Evolutionary conservation across 1,140 invertebrate genomes (phyloP).

Genomic region (Pogonus chalceus): DNA sequence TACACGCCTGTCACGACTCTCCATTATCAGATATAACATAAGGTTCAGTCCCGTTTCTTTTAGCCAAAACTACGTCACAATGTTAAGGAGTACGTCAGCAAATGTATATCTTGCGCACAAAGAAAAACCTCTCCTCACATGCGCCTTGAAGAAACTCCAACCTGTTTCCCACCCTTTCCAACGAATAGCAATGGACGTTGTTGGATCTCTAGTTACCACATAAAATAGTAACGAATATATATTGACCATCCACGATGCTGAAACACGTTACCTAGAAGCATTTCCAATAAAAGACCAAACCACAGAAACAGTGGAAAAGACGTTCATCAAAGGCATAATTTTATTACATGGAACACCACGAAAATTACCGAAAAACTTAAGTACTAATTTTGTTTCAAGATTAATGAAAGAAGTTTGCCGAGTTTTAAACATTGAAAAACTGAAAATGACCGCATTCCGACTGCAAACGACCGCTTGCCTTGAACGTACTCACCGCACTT

Average conservation of each 20-base stretch:
- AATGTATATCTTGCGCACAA: slow-evolving; percentile 14
- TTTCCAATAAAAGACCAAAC: slow-evolving; percentile 18
- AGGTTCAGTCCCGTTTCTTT: slow-evolving; percentile 10
- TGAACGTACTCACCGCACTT: slow-evolving; percentile 18
- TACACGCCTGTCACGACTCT: slow-evolving; percentile 4
- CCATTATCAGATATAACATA: too few species aligned
- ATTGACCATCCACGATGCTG: slow-evolving; percentile 27
- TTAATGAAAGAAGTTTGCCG: slow-evolving; percentile 22
- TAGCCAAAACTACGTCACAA: slow-evolving; percentile 18
- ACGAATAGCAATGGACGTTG: slow-evolving; percentile 29
- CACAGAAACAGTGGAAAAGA: slow-evolving; percentile 16
- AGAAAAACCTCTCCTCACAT: slow-evolving; percentile 15
- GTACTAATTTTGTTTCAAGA: slow-evolving; percentile 23
- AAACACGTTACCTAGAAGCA: slow-evolving; percentile 21
- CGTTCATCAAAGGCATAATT: slow-evolving; percentile 22
- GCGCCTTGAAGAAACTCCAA: slow-evolving; percentile 10
- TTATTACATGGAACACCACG: slow-evolving; percentile 20
- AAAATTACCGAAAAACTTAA: slow-evolving; percentile 24
- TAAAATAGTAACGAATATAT: slow-evolving; percentile 28
- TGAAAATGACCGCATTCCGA: slow-evolving; percentile 23
- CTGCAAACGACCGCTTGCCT: slow-evolving; percentile 21
- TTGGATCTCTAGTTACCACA: slow-evolving; percentile 25
- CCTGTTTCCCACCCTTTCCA: slow-evolving; percentile 18
- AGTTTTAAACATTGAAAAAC: slow-evolving; percentile 24
- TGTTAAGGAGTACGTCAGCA: slow-evolving; percentile 14